These are phyloP conservation scores for Leistus spinibarbis DNA, from an alignment of 2,888 invertebrate genomes.

Conservation along the genomic window DNA sequence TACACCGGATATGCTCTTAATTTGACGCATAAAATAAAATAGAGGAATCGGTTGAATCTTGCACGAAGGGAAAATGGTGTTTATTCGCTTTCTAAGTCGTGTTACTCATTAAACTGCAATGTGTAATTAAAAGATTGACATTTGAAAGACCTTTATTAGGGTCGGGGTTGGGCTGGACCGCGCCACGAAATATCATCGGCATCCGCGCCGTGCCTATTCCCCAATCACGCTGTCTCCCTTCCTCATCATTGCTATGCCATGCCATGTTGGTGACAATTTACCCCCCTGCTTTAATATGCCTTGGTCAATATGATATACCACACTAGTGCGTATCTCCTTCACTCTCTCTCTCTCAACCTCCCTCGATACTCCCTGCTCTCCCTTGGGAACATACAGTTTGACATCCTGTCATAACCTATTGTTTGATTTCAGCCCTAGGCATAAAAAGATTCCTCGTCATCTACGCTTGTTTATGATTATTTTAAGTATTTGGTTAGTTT, in stretches of 20 bases:
- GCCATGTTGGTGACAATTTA: background rate
- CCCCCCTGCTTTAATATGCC: background rate
- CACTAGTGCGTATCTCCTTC: background rate
- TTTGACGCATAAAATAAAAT: too few relatives aligned
- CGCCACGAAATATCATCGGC: background rate
- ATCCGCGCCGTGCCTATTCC: background rate
- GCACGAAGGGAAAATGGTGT: too few relatives aligned
- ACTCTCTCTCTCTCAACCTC: background rate
- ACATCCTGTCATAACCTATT: constrained; percentile 7
- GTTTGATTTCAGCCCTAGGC: background rate
- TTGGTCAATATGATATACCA: background rate
- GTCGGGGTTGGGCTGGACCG: constrained; percentile 27
- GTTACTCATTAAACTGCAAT: constrained; percentile 26
- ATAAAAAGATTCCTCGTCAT: background rate
- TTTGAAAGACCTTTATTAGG: constrained; percentile 46
- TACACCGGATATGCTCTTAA: too few relatives aligned
- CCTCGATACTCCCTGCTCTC: background rate
- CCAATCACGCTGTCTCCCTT: too few relatives aligned
- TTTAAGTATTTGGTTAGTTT: background rate
- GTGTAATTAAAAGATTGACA: constrained; percentile 49
- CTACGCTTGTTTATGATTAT: background rate
- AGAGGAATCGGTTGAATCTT: too few relatives aligned
- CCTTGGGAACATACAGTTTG: constrained; percentile 1
- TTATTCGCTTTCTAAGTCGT: background rate
- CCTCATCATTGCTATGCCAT: too few relatives aligned